Base-by-base conservation (phyloP, 1,140 invertebrate species). In the Hyles vespertilio region DNA sequence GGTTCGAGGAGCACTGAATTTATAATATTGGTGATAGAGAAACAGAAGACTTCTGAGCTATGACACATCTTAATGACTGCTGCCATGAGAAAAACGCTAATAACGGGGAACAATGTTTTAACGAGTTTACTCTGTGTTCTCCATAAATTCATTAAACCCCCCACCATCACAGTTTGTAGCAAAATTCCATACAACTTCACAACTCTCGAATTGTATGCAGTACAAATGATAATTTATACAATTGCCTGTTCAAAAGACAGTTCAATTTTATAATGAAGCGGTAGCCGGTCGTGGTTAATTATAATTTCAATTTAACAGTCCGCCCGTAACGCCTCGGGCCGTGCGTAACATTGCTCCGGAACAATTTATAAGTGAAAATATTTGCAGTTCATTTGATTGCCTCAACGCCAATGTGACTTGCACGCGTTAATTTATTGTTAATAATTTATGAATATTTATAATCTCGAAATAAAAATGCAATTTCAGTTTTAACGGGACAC, bases 301-400 rank as follows among this genome's bases (percentile, higher is more conserved):
- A 78, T 78, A 74, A 78, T 85, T 79, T 75, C 73, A 81, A 81
- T 79, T 77, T 78, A 68, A 70, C 73, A 81, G 76, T 69, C 59
- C 66, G 72, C 58, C 63, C 54, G 63, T 52, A 61, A 53, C 63
- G 75, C 70, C 68, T 66, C 59, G 52, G 66, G 64, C 56, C 59
- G 51, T 57, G 49, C 57, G 47, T 60, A 55, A 61, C 48, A 46
- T 32, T 33, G 50, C 32, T 32, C 51, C 54, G 55, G 61, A 61
- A 53, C 56, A 70, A 65, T 70, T 65, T 65, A 53, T 61, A 63
- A 67, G 55, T 66, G 49, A 58, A 58, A 64, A 67, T 73, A 72
- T 70, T 65, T 65, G 57, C 56, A 64, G 48, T 69, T 48, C 45
- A 32, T 32, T 36, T 56, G 45, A 56, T 56, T 56, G 54, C 45